Base-by-base conservation (phyloP, 2,888 invertebrate species). In the Ellobium chinense region DNA sequence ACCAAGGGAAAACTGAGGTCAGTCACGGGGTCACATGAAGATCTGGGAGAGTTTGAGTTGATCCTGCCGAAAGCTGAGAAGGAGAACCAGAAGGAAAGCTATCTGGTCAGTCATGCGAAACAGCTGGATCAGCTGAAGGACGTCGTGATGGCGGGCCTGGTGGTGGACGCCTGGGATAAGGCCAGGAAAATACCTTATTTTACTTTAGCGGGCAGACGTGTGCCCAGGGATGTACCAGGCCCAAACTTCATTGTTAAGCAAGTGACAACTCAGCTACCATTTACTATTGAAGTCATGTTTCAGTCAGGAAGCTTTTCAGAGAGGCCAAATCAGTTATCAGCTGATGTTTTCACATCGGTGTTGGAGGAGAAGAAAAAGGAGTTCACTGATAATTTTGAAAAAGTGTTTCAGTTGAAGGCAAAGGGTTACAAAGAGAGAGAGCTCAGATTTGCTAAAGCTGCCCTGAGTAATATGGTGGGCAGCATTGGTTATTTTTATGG, bases 401-500 rank as follows among this genome's bases (percentile, higher is more conserved):
- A 95, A 9, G 95, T 95, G 4, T 99, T 99, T 91, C 94, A 95
- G 62, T 93, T 99, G 54, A 93, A 94, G 70, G 93, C 94, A 7
- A 97, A 97, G 91, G 96, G 96, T 36, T 94, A 92, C 83, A 87
- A 87, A 21, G 83, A 88, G 0, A 89, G 91, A 62, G 91, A 95
- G 2, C 94, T 95, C 21, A 95, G 96, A 81, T 94, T 97, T 65
- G 99, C 98, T 0, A 95, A 96, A 90, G 95, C 97, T 29, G 97
- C 97, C 0, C 92, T 99, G 70, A 97, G 98, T 82, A 99, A 99
- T 92, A 96, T 99, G 96, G 88, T 99, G 0, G 99, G 99, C 0
- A 96, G 99, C 0, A 96, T 99, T 81, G 99, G 99, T 0, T 99
- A 99, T 92, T 99, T 99, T 94, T 97, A 98, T 93, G 99, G 99